Conservation (phyloP, 2,113 vertebrate genomes). For the Gymnarchus niloticus region DNA sequence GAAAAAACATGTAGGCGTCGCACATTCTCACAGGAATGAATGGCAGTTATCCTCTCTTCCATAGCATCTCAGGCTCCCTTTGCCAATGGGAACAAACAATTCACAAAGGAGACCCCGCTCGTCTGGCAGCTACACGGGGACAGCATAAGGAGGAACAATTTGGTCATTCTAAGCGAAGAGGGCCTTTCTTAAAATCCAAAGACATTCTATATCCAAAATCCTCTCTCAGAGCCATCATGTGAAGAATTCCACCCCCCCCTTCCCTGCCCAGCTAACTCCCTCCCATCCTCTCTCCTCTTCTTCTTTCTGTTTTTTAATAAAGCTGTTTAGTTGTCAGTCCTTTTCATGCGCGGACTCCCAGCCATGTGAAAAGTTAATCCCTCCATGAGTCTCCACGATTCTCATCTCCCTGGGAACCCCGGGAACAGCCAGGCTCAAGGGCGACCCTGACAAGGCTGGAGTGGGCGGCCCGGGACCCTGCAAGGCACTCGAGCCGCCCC, state of each 20-base stretch:
- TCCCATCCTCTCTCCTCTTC: slow-evolving; percentile 46
- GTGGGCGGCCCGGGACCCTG: slow-evolving; percentile 31
- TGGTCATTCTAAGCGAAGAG: slow-evolving; percentile 64
- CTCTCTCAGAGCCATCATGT: slow-evolving; percentile 72
- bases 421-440: slow-evolving; percentile 52
- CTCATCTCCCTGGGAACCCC: slow-evolving; percentile 76
- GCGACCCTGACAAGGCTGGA: slow-evolving; percentile 42
- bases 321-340: slow-evolving; percentile 77
- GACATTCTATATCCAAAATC: slow-evolving; percentile 73
- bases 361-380: slow-evolving; percentile 82
- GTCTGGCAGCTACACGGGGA: slow-evolving; percentile 28
- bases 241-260: slow-evolving; percentile 61
- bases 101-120: slow-evolving; percentile 18
- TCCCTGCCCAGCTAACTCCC: slow-evolving; percentile 35
- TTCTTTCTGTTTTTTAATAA: slow-evolving; percentile 74
- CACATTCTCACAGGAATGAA: slow-evolving; percentile 19
- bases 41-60: slow-evolving; percentile 13
- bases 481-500: slow-evolving; percentile 29
- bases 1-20: slow-evolving; percentile 30
- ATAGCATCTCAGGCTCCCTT: slow-evolving; percentile 34
- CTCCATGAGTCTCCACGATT: slow-evolving; percentile 63
- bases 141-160: slow-evolving; percentile 52
- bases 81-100: slow-evolving; percentile 38
- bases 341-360: slow-evolving; percentile 73
- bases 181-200: slow-evolving; percentile 45